Conservation (phyloP, 2,797 vertebrate genomes). For the Trichosurus vulpecula region DNA sequence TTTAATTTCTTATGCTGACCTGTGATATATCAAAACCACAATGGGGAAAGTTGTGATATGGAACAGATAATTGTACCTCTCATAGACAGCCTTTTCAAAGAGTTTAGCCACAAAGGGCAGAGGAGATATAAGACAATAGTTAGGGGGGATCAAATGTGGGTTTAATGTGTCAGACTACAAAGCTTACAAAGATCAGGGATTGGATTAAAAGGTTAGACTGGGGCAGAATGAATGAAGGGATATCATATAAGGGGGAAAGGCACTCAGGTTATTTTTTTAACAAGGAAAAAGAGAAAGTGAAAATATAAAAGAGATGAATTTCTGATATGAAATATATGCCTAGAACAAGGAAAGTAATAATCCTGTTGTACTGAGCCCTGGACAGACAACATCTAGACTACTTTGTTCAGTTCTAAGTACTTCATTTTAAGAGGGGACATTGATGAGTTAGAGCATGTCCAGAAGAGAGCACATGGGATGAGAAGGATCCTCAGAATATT, state of each 20-base stretch:
- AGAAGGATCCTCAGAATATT: neutral
- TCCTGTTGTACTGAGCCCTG: neutral
- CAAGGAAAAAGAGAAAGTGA: constrained; percentile 22
- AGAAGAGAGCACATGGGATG: neutral
- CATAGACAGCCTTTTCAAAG: neutral
- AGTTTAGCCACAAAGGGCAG: neutral
- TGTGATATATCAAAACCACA: too few species aligned
- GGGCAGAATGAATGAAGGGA: neutral
- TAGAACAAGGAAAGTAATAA: neutral
- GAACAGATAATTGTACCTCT: neutral
- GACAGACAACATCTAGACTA: neutral
- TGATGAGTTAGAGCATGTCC: neutral
- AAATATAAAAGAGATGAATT: neutral
- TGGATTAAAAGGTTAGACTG: neutral
- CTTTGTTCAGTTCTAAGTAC: neutral
- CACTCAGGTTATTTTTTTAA: neutral
- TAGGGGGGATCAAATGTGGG: neutral
- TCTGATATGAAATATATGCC: neutral
- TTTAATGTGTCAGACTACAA: neutral
- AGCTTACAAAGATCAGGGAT: neutral
- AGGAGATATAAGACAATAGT: neutral
- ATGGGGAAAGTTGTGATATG: too few species aligned
- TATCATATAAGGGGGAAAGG: neutral
- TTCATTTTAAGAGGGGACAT: neutral
- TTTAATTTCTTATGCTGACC: too few species aligned